These are phyloP conservation scores for Numenius arquata DNA, from an alignment of 2,113 vertebrate genomes.

Conservation along the genomic window DNA sequence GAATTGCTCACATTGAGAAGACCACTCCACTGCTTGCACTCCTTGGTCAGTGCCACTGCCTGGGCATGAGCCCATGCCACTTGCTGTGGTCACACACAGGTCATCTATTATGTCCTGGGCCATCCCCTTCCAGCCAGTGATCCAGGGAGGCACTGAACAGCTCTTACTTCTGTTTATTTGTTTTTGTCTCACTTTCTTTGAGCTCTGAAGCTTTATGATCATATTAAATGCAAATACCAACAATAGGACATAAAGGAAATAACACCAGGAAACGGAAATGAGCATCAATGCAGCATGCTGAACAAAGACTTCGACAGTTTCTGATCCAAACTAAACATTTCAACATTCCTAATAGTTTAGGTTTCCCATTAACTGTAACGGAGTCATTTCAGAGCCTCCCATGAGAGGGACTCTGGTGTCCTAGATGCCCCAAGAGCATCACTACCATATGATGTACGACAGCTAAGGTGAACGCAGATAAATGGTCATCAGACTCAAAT, in stretches of 20 bases:
- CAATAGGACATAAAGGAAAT: background rate
- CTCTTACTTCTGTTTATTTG: background rate
- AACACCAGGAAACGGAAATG: background rate
- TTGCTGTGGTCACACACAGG: background rate
- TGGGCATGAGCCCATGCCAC: background rate
- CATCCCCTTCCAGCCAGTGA: background rate
- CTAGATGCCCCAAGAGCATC: background rate
- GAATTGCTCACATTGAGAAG: background rate
- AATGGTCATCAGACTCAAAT: background rate
- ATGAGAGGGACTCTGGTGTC: background rate
- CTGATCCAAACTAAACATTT: constrained; percentile 10
- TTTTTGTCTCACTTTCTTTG: background rate
- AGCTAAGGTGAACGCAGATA: background rate
- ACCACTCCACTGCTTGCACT: background rate
- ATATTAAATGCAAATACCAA: background rate
- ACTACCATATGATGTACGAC: background rate
- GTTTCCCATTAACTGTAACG: background rate
- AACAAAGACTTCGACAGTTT: background rate
- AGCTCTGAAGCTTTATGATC: background rate
- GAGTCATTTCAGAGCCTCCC: background rate
- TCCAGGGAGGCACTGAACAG: background rate
- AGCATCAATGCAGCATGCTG: background rate
- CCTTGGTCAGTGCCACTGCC: background rate
- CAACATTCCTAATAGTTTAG: background rate
- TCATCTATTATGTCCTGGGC: background rate